A percentile compares a stretch with the other conserved stretches of the same genome.
phyloP scores from a whole-genome alignment of 2,888 invertebrate genomes.

The Aleiodes testaceus region DNA sequence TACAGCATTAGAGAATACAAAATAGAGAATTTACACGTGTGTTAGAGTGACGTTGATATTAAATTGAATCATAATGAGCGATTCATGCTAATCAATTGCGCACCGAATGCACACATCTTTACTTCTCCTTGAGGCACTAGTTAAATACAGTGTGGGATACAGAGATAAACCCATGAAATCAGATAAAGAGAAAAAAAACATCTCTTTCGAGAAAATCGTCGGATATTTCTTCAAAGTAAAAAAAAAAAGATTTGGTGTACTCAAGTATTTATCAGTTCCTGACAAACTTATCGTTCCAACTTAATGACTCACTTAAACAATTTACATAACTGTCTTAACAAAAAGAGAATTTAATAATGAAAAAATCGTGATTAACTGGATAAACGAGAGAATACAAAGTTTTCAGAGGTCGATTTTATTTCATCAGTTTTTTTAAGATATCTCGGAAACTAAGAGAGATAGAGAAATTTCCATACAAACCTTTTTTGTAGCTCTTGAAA shows the following conservation, averaged over 20 bases:
- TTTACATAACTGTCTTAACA: not conserved
- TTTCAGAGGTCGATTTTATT: too few species aligned
- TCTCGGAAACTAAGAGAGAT: too few species aligned
- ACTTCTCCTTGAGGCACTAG: not conserved
- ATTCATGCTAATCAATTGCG: slow-evolving; percentile 47
- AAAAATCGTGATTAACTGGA: too few species aligned
- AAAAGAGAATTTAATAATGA: not conserved
- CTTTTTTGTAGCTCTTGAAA: too few species aligned
- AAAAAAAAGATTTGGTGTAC: not conserved
- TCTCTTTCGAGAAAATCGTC: not conserved
- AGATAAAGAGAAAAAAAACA: not conserved
- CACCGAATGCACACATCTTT: not conserved
- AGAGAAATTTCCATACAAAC: too few species aligned
- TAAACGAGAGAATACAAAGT: too few species aligned
- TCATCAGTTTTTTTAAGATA: too few species aligned
- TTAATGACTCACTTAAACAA: not conserved
- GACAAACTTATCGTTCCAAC: slow-evolving; percentile 47
- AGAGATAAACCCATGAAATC: slow-evolving; percentile 1
- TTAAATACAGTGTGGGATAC: not conserved
- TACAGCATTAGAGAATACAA: not conserved
- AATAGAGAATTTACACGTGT: not conserved
- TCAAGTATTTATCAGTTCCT: slow-evolving; percentile 40
- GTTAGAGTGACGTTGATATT: slow-evolving; percentile 31
- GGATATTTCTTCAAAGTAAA: not conserved
- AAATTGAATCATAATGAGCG: slow-evolving; percentile 45